phyloP scores from a whole-genome alignment of 1,140 invertebrate genomes.

The Drosophila albomicans region DNA sequence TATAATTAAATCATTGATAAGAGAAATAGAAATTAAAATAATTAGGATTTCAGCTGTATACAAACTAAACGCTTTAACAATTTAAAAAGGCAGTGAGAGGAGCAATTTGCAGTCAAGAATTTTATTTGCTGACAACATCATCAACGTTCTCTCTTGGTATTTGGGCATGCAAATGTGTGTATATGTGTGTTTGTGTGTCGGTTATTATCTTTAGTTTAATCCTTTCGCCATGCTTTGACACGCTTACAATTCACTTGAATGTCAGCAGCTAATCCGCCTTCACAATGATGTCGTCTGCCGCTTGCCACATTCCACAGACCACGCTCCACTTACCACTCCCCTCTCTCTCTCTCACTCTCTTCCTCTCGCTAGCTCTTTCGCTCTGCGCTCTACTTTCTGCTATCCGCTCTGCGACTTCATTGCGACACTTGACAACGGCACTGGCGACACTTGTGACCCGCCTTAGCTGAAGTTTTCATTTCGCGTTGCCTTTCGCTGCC shows the following conservation, averaged over 20 bases:
- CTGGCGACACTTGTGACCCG: conserved; percentile 62
- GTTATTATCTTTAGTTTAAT: conserved; percentile 75
- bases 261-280: conserved; percentile 75
- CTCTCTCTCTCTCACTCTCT: neutral
- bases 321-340: conserved; percentile 5
- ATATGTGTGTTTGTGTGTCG: conserved; percentile 23
- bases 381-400: neutral
- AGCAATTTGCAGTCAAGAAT: too few species aligned
- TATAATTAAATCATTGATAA: too few species aligned
- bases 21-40: too few species aligned
- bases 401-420: conserved; percentile 34
- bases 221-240: conserved; percentile 77
- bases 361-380: neutral
- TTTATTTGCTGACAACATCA: conserved; percentile 40
- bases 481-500: conserved; percentile 39
- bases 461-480: conserved; percentile 76
- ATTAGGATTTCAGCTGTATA: too few species aligned
- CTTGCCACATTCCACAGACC: conserved; percentile 28
- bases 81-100: too few species aligned
- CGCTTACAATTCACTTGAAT: conserved; percentile 79
- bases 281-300: conserved; percentile 60
- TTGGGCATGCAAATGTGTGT: conserved; percentile 4
- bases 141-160: conserved; percentile 13
- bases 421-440: conserved; percentile 53
- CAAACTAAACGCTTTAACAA: too few species aligned